These are phyloP conservation scores for Cephus pygmeus DNA, from an alignment of 2,888 invertebrate species.

Conservation along the genomic window DNA sequence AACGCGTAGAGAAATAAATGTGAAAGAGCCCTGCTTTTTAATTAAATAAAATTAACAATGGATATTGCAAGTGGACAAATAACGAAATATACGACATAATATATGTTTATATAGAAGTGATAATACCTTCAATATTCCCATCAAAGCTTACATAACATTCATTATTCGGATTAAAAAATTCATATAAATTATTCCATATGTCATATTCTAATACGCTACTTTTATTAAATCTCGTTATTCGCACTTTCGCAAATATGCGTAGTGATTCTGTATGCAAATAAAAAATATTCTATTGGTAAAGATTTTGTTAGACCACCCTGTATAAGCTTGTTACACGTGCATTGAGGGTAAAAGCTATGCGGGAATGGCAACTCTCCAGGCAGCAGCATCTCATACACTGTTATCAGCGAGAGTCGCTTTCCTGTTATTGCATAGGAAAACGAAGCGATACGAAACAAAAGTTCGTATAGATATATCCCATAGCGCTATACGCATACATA, in stretches of 20 bases:
- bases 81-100: too few species aligned
- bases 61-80: too few species aligned
- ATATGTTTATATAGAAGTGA: too few species aligned
- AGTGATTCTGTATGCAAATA: too few species aligned
- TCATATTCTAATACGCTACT: too few species aligned
- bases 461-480: not conserved
- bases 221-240: not conserved
- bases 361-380: not conserved
- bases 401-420: not conserved
- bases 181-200: too few species aligned
- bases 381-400: not conserved
- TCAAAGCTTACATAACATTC: too few species aligned
- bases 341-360: not conserved
- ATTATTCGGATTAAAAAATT: too few species aligned
- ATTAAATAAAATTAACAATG: too few species aligned
- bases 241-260: not conserved
- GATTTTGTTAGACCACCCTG: not conserved
- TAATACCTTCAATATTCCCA: too few species aligned
- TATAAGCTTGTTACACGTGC: not conserved
- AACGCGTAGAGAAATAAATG: not conserved
- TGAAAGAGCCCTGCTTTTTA: not conserved
- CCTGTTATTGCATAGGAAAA: not conserved
- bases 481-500: not conserved
- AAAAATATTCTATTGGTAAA: not conserved
- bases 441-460: not conserved